Conservation (phyloP, 1,140 invertebrate genomes). For the Lepidurus arcticus region DNA sequence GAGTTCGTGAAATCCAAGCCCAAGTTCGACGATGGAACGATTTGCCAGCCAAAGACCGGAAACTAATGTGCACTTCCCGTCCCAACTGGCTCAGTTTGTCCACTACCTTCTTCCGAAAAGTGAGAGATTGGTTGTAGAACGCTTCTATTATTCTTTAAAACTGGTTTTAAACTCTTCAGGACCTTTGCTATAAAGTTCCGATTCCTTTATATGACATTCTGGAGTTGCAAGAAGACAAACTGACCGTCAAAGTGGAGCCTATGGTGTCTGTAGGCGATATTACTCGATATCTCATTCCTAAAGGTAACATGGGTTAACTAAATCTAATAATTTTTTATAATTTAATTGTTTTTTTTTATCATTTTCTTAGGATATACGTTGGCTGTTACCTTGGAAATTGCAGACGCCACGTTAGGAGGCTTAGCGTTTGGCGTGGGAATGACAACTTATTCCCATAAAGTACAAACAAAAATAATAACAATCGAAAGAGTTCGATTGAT, state of each 20-base stretch:
- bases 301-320: slow-evolving; percentile 38
- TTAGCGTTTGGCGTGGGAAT: slow-evolving; percentile 53
- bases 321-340: slow-evolving; percentile 28
- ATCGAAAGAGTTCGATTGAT: not conserved
- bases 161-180: slow-evolving; percentile 39
- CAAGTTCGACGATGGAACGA: slow-evolving; percentile 56
- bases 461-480: slow-evolving; percentile 29
- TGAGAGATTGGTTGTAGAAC: slow-evolving; percentile 32
- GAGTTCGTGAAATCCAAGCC: slow-evolving; percentile 54
- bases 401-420: slow-evolving; percentile 52
- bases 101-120: slow-evolving; percentile 59
- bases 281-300: slow-evolving; percentile 48
- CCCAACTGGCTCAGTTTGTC: slow-evolving; percentile 63
- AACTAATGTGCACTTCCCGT: slow-evolving; percentile 57
- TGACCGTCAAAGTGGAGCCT: slow-evolving; percentile 50
- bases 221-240: slow-evolving; percentile 46
- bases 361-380: slow-evolving; percentile 48
- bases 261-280: slow-evolving; percentile 53
- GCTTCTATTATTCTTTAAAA: not conserved
- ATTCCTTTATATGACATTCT: slow-evolving; percentile 55
- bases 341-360: slow-evolving; percentile 17
- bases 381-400: slow-evolving; percentile 53
- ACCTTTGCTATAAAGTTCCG: slow-evolving; percentile 55
- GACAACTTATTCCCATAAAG: slow-evolving; percentile 49
- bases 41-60: slow-evolving; percentile 47